Percentiles rank a stretch among this genome's conserved stretches.
These are phyloP conservation scores for Hydraecia micacea DNA, from an alignment of 2,888 invertebrate species.

Conservation along the genomic window DNA sequence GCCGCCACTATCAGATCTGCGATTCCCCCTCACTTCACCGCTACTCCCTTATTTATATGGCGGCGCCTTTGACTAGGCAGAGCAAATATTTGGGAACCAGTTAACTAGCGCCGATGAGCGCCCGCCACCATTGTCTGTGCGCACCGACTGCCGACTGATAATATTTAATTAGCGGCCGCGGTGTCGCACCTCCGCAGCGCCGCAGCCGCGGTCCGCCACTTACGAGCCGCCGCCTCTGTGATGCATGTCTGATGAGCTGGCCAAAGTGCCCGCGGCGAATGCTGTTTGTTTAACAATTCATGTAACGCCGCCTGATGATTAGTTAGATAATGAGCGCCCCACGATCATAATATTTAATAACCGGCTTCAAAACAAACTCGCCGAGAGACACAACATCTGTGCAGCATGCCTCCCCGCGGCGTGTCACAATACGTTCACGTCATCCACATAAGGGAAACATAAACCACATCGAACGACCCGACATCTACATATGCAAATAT, in stretches of 20 bases:
- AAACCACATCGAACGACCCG: conserved; percentile 68
- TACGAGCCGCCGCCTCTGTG: conserved; percentile 73
- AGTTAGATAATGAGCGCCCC: conserved; percentile 80
- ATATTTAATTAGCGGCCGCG: conserved; percentile 89
- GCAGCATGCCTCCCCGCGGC: conserved; percentile 51
- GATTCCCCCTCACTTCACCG: conserved; percentile 72
- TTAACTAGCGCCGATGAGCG: conserved; percentile 87
- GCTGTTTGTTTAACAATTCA: conserved; percentile 82
- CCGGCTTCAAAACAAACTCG: conserved; percentile 66
- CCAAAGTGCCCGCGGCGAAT: conserved; percentile 83
- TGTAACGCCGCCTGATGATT: conserved; percentile 79
- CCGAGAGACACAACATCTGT: conserved; percentile 68
- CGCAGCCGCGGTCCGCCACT: conserved; percentile 69
- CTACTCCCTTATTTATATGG: conserved; percentile 81
- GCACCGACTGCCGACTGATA: conserved; percentile 85
- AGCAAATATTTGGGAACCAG: conserved; percentile 88
- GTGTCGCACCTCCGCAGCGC: conserved; percentile 87
- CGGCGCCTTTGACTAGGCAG: conserved; percentile 86
- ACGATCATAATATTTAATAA: conserved; percentile 76
- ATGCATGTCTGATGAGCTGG: conserved; percentile 76
- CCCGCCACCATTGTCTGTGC: conserved; percentile 85
- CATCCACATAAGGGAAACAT: conserved; percentile 72
- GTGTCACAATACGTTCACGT: conserved; percentile 71
- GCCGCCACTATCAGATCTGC: conserved; percentile 84
- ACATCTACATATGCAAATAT: conserved; percentile 70